These are phyloP conservation scores for Mesocentrotus franciscanus DNA, from an alignment of 53 echinoderm and acorn worm species.

Conservation along the genomic window DNA sequence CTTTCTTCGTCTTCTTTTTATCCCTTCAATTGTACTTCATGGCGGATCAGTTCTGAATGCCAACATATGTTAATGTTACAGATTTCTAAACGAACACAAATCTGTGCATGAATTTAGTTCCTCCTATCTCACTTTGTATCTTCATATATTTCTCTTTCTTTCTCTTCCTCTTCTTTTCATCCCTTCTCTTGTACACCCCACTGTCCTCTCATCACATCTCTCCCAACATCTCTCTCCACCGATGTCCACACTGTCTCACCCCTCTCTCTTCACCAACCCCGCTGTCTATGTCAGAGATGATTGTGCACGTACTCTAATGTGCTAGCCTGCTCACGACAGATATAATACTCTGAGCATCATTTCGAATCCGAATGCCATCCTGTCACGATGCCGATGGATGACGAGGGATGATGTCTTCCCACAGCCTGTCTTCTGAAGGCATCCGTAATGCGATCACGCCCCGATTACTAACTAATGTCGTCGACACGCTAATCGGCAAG, in stretches of 20 bases:
- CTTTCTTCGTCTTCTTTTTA: neutral
- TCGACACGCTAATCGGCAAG: conserved; percentile 11
- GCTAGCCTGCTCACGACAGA: neutral
- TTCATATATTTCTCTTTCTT: neutral
- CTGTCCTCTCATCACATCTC: neutral
- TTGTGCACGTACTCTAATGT: neutral
- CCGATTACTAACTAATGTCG: neutral
- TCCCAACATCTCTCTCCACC: neutral
- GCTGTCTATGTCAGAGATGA: neutral
- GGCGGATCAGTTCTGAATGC: no score
- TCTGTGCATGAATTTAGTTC: no score
- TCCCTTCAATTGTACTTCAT: neutral
- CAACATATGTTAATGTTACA: no score
- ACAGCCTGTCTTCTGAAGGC: conserved; percentile 1
- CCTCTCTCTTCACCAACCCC: neutral
- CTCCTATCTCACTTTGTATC: neutral
- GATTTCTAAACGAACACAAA: no score
- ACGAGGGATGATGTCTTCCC: neutral
- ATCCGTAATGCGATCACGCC: conserved; percentile 24
- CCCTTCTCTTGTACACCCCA: neutral
- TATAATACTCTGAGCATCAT: neutral
- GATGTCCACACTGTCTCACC: neutral
- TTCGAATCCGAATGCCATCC: neutral
- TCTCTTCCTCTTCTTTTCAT: neutral
- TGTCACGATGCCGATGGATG: conserved; percentile 27